Conservation (phyloP, 2,888 invertebrate genomes). For the Pseudococcus viburni region DNA sequence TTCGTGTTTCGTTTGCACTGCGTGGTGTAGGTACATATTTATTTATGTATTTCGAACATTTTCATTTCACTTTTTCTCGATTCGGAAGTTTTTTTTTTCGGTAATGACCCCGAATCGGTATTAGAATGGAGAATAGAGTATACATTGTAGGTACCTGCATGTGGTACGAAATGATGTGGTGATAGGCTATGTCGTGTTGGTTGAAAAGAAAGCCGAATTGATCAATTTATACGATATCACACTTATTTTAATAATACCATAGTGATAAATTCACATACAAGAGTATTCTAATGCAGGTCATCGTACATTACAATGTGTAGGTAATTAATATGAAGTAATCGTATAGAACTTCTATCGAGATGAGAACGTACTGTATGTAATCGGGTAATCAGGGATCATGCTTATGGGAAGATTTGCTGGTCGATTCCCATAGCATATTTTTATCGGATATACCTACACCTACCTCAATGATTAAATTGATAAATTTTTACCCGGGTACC, state of each 20-base stretch:
- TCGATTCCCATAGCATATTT: background rate
- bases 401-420: background rate
- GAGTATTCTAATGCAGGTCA: background rate
- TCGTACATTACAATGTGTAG: conserved; percentile 8
- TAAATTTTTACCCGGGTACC: background rate
- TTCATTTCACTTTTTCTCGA: conserved; percentile 16
- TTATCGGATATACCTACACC: background rate
- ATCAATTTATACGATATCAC: conserved; percentile 11
- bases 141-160: conserved; percentile 12
- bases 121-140: background rate
- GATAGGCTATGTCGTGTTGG: background rate
- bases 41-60: background rate
- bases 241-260: background rate
- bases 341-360: background rate
- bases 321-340: conserved; percentile 22
- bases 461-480: background rate
- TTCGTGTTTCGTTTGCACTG: background rate
- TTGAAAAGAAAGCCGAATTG: background rate
- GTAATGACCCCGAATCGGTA: background rate
- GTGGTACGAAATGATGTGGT: background rate
- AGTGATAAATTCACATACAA: background rate
- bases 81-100: background rate
- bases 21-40: too few relatives aligned
- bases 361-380: background rate
- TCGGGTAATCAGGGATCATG: background rate